Evolutionary conservation across 2,113 vertebrate genomes (phyloP), one percentile per base, ranked within the genome.

Genomic region (Hymenochirus boettgeri): DNA sequence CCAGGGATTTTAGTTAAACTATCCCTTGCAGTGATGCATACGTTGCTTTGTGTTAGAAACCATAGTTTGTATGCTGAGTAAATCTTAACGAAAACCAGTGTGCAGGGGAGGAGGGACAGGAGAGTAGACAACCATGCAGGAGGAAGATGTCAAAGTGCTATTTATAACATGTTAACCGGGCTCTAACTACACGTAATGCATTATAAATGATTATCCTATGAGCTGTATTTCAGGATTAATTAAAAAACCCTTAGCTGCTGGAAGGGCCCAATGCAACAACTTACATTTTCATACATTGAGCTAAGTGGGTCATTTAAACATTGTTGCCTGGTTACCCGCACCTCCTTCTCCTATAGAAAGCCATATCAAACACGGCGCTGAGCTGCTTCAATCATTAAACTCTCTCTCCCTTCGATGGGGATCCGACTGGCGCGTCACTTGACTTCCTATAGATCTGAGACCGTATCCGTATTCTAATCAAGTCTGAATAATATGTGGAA

Each of bases 251-350:
- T 58, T 25, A 22, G 5, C 23, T 8, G 64, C 64, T 52, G 31
- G 55, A 58, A 55, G 64, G 54, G 46, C 18, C 54, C 25, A 33
- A n/a, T 15, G 10, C 9, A 10, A 57, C 15, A 39, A 11, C 55
- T 48, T 26, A 57, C 31, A 35, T 48, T 8, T 21, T 58, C 31
- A 10, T 19, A 51, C 31, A 15, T 21, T 25, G 17, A 18, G 5
- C 42, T 35, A 65, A 65, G 53, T 65, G 62, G 62, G 62, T 65
- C 62, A 65, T 62, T 57, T 35, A 57, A 37, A 57, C 26, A 31
- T 55, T 35, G 54, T 57, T 57, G 54, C 54, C 37, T 35, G 22
- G 54, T 33, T 22, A 57, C 54, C 54, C 54, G 31, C 7, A 55
- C 17, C 19, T 2, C 21, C 21, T 48, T 48, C 46, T 48, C 18